phyloP scores from a whole-genome alignment of 2,797 vertebrate genomes.

The Helicolenus hilgendorfi region DNA sequence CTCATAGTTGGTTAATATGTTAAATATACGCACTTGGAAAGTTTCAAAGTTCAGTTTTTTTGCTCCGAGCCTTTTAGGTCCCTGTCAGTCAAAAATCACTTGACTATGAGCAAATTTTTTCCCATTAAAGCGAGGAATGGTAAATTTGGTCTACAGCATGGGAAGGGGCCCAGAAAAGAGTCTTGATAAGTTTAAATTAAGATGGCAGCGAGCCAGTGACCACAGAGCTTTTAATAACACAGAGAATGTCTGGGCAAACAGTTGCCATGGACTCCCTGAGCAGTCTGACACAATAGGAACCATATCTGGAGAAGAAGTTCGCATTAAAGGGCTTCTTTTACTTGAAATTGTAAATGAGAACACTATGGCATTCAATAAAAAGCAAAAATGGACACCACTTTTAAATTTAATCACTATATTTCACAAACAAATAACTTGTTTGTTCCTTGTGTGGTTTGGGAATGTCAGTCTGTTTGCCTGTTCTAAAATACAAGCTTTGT shows the following conservation, averaged over 20 bases:
- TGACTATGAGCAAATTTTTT: not conserved
- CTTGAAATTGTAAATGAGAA: constrained; percentile 33
- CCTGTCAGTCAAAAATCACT: not conserved
- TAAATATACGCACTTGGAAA: not conserved
- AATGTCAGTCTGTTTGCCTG: constrained; percentile 26
- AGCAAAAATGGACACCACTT: not conserved
- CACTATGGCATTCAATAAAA: constrained; percentile 24
- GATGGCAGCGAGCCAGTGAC: constrained; percentile 74
- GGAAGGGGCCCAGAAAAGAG: constrained; percentile 44
- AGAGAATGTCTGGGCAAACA: constrained; percentile 80
- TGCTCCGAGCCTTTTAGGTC: not conserved
- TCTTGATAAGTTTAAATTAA: constrained; percentile 79
- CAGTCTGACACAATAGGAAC: constrained; percentile 38
- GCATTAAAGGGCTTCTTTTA: constrained; percentile 4
- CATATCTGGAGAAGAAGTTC: constrained; percentile 33
- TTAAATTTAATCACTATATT: not conserved
- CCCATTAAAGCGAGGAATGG: not conserved
- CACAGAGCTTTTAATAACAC: constrained; percentile 81
- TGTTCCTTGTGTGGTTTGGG: constrained; percentile 48
- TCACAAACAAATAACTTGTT: constrained; percentile 31
- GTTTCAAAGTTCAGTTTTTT: not conserved
- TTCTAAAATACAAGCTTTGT: constrained; percentile 36
- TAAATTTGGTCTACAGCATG: constrained; percentile 31
- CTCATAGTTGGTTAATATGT: not conserved
- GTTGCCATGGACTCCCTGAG: constrained; percentile 75